These are phyloP conservation scores for Dasysyrphus albostriatus DNA, from an alignment of 2,888 invertebrate species.

Conservation along the genomic window DNA sequence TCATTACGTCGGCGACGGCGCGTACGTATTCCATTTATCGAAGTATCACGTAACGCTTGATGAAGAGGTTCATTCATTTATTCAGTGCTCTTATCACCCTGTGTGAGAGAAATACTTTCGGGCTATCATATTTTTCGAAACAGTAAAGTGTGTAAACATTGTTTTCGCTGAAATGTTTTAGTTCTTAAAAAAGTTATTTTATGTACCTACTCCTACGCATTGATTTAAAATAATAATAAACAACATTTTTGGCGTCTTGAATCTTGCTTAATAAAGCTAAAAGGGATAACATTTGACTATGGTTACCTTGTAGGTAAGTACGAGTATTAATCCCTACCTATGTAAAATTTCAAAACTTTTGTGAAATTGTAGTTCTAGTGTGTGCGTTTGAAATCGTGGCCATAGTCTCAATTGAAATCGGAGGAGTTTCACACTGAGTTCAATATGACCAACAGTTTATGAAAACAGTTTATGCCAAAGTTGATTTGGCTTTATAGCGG, in stretches of 20 bases:
- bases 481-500: too few relatives aligned
- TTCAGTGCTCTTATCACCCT: conserved; percentile 12
- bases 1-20: conserved; percentile 1
- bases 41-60: conserved; percentile 17
- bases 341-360: too few relatives aligned
- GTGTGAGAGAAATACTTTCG: neutral
- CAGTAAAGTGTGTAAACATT: conserved; percentile 8
- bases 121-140: neutral
- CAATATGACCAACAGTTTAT: too few relatives aligned
- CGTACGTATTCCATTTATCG: neutral
- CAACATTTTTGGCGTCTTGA: neutral
- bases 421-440: too few relatives aligned
- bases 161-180: neutral
- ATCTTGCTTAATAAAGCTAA: neutral
- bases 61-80: conserved; percentile 60
- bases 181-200: neutral
- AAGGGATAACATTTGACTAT: neutral
- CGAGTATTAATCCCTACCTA: neutral
- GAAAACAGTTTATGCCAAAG: too few relatives aligned
- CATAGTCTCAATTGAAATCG: too few relatives aligned
- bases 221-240: neutral
- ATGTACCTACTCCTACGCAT: neutral
- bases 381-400: too few relatives aligned
- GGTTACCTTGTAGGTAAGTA: neutral
- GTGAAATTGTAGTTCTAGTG: too few relatives aligned